Conservation (phyloP, 2,888 invertebrate genomes). For the Pteria penguin region DNA sequence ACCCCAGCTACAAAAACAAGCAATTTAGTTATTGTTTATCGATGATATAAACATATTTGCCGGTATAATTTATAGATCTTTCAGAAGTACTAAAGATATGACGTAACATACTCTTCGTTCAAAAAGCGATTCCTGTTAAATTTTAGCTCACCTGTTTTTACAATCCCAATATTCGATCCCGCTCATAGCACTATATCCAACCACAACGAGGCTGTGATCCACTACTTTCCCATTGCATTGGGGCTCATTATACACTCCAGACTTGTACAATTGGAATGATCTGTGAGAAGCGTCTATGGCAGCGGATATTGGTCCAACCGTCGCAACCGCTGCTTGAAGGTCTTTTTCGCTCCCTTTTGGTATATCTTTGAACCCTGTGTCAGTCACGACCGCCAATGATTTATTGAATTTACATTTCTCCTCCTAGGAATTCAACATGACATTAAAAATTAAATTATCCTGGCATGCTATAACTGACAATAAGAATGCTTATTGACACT, state of each 20-base stretch:
- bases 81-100: no score
- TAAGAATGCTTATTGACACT: no score
- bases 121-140: no score
- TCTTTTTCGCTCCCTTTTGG: conserved; percentile 86
- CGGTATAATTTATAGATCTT: no score
- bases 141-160: conserved; percentile 92
- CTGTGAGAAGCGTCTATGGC: conserved; percentile 90
- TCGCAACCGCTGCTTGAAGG: conserved; percentile 89
- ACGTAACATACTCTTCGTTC: no score
- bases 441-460: no score
- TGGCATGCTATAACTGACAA: no score
- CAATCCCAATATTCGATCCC: conserved; percentile 90
- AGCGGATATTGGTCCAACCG: conserved; percentile 90
- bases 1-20: conserved; percentile 85
- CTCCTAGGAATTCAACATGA: conserved; percentile 1
- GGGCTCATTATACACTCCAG: conserved; percentile 87
- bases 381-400: conserved; percentile 87
- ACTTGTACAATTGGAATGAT: conserved; percentile 85
- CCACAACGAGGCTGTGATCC: conserved; percentile 92
- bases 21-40: no score
- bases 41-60: no score
- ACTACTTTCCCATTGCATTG: conserved; percentile 88
- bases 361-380: conserved; percentile 89
- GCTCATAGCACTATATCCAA: conserved; percentile 87
- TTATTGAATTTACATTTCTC: conserved; percentile 81